phyloP scores from a whole-genome alignment of 1,140 invertebrate genomes.

The Tetramorium parvispinum region DNA sequence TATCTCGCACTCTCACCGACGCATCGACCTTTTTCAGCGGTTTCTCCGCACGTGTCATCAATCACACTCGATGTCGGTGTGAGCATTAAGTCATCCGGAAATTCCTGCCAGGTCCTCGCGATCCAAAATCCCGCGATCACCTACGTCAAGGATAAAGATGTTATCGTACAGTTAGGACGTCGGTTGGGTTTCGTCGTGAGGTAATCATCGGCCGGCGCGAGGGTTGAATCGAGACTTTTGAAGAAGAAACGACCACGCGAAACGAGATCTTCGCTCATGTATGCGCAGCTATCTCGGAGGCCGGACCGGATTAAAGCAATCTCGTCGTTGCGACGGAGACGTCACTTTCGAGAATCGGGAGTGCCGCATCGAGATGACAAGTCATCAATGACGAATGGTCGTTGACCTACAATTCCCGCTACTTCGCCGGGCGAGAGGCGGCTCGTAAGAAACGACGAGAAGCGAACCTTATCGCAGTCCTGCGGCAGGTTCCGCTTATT shows the following conservation, averaged over 20 bases:
- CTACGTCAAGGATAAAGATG: background rate
- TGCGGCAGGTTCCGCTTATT: background rate
- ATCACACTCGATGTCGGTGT: background rate
- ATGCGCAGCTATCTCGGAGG: background rate
- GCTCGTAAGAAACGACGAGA: background rate
- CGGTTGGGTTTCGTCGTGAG: background rate
- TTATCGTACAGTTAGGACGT: background rate
- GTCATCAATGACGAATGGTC: slow-evolving; percentile 21
- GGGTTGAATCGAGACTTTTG: background rate
- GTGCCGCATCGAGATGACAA: background rate
- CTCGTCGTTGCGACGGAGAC: background rate
- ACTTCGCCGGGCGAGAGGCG: slow-evolving; percentile 19
- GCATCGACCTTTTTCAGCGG: background rate
- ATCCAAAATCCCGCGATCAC: background rate
- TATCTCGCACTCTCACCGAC: background rate
- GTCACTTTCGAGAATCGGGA: slow-evolving; percentile 19
- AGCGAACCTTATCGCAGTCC: slow-evolving; percentile 5
- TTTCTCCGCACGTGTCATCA: slow-evolving; percentile 11
- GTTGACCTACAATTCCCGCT: slow-evolving; percentile 42
- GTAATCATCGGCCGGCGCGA: background rate
- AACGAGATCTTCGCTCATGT: background rate
- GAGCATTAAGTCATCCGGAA: slow-evolving; percentile 33
- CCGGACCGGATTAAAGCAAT: background rate
- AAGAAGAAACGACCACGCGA: background rate
- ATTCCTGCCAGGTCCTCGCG: background rate